These are phyloP conservation scores for Steatocranus sp. DNA, from an alignment of 2,797 vertebrate genomes.

Conservation along the genomic window DNA sequence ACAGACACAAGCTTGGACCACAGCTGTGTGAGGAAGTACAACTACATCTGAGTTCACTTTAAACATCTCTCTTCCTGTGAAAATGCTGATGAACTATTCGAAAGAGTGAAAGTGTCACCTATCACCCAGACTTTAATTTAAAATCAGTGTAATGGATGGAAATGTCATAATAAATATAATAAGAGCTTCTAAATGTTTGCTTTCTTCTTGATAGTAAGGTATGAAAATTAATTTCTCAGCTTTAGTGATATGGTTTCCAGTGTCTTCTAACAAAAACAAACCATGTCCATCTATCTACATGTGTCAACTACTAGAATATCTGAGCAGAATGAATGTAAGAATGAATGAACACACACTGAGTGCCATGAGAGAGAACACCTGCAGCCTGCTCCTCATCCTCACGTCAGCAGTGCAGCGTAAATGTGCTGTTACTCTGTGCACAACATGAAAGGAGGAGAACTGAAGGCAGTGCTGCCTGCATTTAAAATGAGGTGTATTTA, in stretches of 20 bases:
- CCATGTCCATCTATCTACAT: slow-evolving; percentile 60
- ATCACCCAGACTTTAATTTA: background rate
- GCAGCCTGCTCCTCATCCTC: slow-evolving; percentile 60
- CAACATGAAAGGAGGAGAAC: background rate
- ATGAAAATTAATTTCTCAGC: slow-evolving; percentile 51
- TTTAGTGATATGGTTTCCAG: slow-evolving; percentile 47
- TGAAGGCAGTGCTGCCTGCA: background rate
- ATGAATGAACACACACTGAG: slow-evolving; percentile 71
- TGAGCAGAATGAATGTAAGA: slow-evolving; percentile 63
- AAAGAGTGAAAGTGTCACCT: background rate
- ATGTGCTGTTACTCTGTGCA: background rate
- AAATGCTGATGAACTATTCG: background rate
- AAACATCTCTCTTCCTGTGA: slow-evolving; percentile 19
- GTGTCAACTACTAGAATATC: slow-evolving; percentile 75
- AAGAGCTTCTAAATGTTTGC: background rate
- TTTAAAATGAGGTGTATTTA: background rate
- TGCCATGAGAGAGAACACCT: slow-evolving; percentile 71
- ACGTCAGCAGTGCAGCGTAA: background rate
- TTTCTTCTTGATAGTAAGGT: background rate
- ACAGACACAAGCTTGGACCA: slow-evolving; percentile 71
- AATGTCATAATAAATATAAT: background rate
- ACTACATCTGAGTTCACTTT: slow-evolving; percentile 42
- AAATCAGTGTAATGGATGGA: background rate
- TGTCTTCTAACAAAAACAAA: slow-evolving; percentile 57
- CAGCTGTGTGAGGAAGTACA: slow-evolving; percentile 61